Evolutionary conservation across 2,113 vertebrate species (phyloP).

Genomic region (Neogobius melanostomus): DNA sequence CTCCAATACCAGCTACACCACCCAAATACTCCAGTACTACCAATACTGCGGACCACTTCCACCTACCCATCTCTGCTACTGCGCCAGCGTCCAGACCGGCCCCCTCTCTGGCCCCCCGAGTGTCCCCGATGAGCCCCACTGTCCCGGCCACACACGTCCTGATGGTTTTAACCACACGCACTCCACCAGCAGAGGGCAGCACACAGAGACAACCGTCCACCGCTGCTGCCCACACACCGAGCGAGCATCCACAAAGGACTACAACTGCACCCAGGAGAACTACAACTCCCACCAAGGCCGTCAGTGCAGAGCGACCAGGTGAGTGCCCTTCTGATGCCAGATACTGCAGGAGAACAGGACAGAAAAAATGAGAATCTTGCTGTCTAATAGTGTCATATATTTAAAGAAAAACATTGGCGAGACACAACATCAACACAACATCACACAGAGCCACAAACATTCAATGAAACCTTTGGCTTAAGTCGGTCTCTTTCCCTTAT

Average conservation of each 20-base stretch:
- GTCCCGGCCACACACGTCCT: neutral
- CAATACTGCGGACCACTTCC: neutral
- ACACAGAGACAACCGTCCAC: neutral
- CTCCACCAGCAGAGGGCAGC: neutral
- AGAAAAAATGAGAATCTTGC: too few species aligned
- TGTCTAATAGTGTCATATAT: too few species aligned
- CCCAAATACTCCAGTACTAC: neutral
- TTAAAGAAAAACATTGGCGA: too few species aligned
- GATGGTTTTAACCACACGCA: neutral
- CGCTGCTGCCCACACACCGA: neutral
- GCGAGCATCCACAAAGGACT: neutral
- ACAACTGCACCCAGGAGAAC: neutral
- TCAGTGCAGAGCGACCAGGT: conserved; percentile 49
- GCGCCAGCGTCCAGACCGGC: neutral
- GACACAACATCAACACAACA: too few species aligned
- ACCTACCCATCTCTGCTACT: too few species aligned
- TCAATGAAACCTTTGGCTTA: too few species aligned
- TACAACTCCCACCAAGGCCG: conserved; percentile 12
- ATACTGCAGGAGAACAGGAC: neutral
- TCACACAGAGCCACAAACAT: too few species aligned
- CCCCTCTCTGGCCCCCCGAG: too few species aligned
- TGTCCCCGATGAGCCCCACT: too few species aligned
- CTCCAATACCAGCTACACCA: neutral
- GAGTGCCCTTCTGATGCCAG: neutral
- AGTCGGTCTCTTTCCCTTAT: too few species aligned